These are phyloP conservation scores for Trinectes maculatus DNA, from an alignment of 2,113 vertebrate species.

Conservation along the genomic window DNA sequence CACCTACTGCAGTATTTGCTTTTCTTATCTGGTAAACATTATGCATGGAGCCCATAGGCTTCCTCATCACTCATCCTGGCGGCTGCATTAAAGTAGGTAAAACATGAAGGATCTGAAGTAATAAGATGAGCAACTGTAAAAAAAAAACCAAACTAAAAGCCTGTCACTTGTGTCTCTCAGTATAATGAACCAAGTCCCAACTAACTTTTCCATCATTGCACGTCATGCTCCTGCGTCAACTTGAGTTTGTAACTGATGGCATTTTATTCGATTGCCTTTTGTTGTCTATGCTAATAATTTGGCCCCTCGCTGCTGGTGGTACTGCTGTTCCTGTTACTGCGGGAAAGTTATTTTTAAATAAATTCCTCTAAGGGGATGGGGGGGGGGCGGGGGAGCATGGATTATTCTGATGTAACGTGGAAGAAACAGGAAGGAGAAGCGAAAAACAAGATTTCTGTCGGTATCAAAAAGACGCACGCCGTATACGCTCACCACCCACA, in stretches of 20 bases:
- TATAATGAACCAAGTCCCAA: constrained; percentile 15
- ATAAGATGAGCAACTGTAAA: constrained; percentile 19
- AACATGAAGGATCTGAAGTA: constrained; percentile 23
- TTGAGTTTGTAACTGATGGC: constrained; percentile 11
- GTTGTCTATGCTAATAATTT: constrained; percentile 25
- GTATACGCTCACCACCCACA: constrained; percentile 55
- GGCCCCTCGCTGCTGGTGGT: constrained; percentile 5
- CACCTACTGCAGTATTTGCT: constrained; percentile 62
- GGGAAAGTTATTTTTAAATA: constrained; percentile 67
- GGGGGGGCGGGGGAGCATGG: constrained; percentile 19
- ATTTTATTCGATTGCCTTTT: constrained; percentile 32
- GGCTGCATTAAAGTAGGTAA: constrained; percentile 47
- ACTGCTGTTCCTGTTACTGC: constrained; percentile 29
- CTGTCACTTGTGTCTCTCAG: not conserved
- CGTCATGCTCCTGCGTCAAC: not conserved
- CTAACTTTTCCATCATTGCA: not conserved
- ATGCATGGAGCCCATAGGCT: constrained; percentile 47
- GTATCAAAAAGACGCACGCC: constrained; percentile 42
- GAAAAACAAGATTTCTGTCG: constrained; percentile 47
- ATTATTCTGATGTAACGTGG: constrained; percentile 73
- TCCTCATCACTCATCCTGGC: constrained; percentile 53
- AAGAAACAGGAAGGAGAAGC: constrained; percentile 64
- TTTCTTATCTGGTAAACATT: constrained; percentile 76
- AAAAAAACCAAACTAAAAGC: constrained; percentile 32
- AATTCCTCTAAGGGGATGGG: constrained; percentile 31